phyloP scores from a whole-genome alignment of 37 sponge, comb jelly and placozoan species.

The Crambe crambe region DNA sequence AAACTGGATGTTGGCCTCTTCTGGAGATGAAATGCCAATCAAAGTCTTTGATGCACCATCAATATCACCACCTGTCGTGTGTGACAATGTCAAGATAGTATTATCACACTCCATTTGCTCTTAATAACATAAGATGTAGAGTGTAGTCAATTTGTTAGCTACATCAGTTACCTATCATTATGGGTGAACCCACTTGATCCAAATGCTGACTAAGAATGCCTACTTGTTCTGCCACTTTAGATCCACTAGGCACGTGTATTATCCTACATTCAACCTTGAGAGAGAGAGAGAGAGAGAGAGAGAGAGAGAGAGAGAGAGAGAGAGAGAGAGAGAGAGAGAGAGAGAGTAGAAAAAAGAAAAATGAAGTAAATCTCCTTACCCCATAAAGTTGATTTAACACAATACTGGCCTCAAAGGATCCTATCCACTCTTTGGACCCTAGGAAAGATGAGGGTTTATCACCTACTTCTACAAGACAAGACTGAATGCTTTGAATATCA shows the following conservation, averaged over 20 bases:
- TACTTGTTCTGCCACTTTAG: constrained; percentile 13
- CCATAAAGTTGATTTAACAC: constrained; percentile 68
- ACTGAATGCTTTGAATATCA: constrained; percentile 66
- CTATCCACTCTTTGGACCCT: constrained; percentile 90
- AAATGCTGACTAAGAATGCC: constrained; percentile 61
- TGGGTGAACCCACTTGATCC: constrained; percentile 68
- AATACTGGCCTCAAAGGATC: constrained; percentile 78
- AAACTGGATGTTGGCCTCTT: background rate
- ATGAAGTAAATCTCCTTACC: constrained; percentile 18
- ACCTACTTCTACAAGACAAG: constrained; percentile 70
- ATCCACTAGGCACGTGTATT: constrained; percentile 47
- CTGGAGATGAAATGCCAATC: constrained; percentile 32
- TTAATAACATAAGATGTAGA: background rate
- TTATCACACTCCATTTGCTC: background rate
- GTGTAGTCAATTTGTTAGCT: background rate
- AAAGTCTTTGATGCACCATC: constrained; percentile 64
- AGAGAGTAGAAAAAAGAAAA: background rate
- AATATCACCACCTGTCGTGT: constrained; percentile 51
- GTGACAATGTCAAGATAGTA: background rate
- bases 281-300: background rate
- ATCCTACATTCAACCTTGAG: constrained; percentile 41
- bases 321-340: no score
- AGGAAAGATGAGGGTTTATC: constrained; percentile 83
- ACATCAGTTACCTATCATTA: constrained; percentile 84
- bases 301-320: no score